Percentiles rank a stretch among this genome's conserved stretches.
Evolutionary conservation across 2,888 invertebrate genomes (phyloP).

Genomic region (Drosophila barbarae): DNA sequence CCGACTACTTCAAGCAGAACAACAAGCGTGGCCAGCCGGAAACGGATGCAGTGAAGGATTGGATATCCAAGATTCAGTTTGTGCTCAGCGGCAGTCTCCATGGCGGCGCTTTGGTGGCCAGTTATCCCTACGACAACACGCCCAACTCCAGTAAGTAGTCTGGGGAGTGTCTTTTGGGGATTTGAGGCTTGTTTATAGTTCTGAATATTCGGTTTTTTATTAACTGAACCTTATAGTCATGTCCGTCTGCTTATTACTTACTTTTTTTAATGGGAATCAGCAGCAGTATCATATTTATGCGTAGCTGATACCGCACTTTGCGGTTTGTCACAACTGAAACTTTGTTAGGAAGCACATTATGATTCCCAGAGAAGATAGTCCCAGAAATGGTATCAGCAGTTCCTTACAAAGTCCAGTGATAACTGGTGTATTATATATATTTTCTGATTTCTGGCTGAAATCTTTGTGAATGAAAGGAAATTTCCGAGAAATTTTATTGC

Average conservation of each 20-base stretch:
- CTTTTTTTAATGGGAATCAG: not conserved
- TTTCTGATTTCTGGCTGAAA: not conserved
- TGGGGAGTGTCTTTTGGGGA: conserved; percentile 32
- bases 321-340: conserved; percentile 10
- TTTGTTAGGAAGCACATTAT: conserved; percentile 12
- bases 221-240: not conserved
- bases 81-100: conserved; percentile 96
- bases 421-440: not conserved
- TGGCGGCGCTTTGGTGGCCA: conserved; percentile 94
- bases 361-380: conserved; percentile 1
- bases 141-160: conserved; percentile 92
- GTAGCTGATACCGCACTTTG: not conserved
- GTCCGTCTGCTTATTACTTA: not conserved
- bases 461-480: not conserved
- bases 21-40: conserved; percentile 95
- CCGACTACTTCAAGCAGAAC: conserved; percentile 95
- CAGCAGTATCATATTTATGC: not conserved
- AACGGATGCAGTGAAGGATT: conserved; percentile 95
- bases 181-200: too few species aligned
- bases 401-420: conserved; percentile 15
- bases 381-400: not conserved
- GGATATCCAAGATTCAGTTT: conserved; percentile 95
- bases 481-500: not conserved
- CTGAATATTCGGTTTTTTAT: too few species aligned
- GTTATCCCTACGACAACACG: conserved; percentile 98